These are phyloP conservation scores for Microctonus brassicae DNA, from an alignment of 2,888 invertebrate species.

Conservation along the genomic window DNA sequence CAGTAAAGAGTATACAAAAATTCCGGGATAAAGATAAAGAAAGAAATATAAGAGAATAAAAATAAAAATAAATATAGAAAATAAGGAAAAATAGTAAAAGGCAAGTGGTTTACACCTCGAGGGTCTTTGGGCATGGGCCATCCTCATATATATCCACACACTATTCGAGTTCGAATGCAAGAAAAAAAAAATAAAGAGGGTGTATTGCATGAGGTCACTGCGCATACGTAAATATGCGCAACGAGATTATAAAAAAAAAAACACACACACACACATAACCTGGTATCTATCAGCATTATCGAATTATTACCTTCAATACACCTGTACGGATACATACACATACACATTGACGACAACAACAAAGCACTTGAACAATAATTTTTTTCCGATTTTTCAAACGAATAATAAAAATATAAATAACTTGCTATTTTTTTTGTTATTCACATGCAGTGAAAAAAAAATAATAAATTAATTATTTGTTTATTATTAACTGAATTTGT, in stretches of 20 bases:
- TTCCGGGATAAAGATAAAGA: neutral
- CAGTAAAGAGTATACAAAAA: neutral
- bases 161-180: neutral
- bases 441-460: too few relatives aligned
- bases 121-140: slow-evolving; percentile 23
- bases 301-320: neutral
- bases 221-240: slow-evolving; percentile 16
- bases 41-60: neutral
- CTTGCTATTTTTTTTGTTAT: too few relatives aligned
- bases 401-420: too few relatives aligned
- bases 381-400: too few relatives aligned
- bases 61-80: neutral
- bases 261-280: neutral
- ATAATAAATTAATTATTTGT: too few relatives aligned
- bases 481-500: too few relatives aligned
- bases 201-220: slow-evolving; percentile 24
- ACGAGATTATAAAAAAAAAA: too few relatives aligned
- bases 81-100: neutral
- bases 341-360: neutral
- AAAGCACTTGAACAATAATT: too few relatives aligned
- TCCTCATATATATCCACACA: slow-evolving; percentile 2
- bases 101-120: slow-evolving; percentile 33
- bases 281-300: slow-evolving; percentile 8
- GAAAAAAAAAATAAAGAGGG: neutral
- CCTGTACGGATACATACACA: neutral